Conservation (phyloP, 2,797 vertebrate species). For the Xenops minutus region DNA sequence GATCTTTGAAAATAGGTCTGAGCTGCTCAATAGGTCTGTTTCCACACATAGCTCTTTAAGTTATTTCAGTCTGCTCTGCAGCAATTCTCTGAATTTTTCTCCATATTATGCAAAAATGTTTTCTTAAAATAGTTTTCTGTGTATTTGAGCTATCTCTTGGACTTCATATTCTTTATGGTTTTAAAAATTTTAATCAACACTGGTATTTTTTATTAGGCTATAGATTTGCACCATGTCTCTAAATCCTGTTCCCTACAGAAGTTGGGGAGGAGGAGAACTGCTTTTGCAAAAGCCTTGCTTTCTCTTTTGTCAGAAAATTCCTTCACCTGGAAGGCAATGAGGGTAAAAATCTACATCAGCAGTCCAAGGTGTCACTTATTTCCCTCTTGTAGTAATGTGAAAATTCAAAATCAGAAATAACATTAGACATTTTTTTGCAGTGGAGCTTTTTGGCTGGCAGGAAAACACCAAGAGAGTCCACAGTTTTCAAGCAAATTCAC, state of each 20-base stretch:
- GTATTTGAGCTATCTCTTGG: neutral
- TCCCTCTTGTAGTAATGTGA: neutral
- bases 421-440: neutral
- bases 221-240: neutral
- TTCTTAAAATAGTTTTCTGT: conserved; percentile 10
- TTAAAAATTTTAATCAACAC: neutral
- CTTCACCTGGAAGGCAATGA: neutral
- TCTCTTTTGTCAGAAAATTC: neutral
- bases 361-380: neutral
- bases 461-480: neutral
- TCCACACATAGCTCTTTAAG: neutral
- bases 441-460: neutral
- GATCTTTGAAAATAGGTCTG: neutral
- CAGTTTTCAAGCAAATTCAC: neutral
- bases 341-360: neutral
- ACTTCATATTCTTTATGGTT: neutral
- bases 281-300: neutral
- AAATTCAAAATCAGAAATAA: neutral
- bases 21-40: neutral
- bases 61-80: neutral
- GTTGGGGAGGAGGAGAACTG: neutral
- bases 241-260: neutral
- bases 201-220: neutral
- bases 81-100: neutral
- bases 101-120: neutral